phyloP scores from a whole-genome alignment of 2,888 invertebrate genomes.

The Scaptodrosophila latifasciaeformis region DNA sequence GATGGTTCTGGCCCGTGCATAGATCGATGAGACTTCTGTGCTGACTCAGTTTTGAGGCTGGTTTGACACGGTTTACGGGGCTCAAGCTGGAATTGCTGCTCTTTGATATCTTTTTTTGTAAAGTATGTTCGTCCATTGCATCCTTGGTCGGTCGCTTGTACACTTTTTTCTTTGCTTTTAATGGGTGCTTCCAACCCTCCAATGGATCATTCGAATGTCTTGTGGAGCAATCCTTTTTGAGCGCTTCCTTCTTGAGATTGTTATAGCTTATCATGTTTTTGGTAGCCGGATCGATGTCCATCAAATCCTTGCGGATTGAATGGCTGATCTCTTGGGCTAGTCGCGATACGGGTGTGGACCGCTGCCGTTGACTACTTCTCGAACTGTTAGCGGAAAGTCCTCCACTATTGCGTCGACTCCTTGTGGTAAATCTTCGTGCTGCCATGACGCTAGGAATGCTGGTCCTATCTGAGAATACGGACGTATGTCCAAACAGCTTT shows the following conservation, averaged over 20 bases:
- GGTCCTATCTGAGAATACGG: too few species aligned
- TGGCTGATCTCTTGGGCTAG: conserved; percentile 33
- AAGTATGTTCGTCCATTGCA: neutral
- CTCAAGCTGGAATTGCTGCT: neutral
- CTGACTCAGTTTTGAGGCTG: neutral
- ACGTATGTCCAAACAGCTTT: too few species aligned
- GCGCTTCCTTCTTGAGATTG: neutral
- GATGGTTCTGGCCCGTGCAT: too few species aligned
- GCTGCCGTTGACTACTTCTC: too few species aligned
- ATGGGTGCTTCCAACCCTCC: conserved; percentile 42
- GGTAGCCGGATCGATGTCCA: conserved; percentile 31
- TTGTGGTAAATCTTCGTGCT: too few species aligned
- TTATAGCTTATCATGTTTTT: conserved; percentile 33
- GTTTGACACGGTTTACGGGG: neutral
- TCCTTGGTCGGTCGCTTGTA: neutral
- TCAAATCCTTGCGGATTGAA: conserved; percentile 46
- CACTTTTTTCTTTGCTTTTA: neutral
- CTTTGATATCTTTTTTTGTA: neutral
- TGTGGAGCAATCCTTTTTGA: neutral
- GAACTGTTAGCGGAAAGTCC: too few species aligned
- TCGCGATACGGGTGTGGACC: too few species aligned
- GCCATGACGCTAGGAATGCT: too few species aligned
- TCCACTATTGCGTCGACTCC: too few species aligned
- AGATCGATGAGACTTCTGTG: too few species aligned
- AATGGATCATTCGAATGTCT: conserved; percentile 23